Base-by-base conservation (phyloP, 2,113 vertebrate genomes). In the Nematolebias whitei region DNA sequence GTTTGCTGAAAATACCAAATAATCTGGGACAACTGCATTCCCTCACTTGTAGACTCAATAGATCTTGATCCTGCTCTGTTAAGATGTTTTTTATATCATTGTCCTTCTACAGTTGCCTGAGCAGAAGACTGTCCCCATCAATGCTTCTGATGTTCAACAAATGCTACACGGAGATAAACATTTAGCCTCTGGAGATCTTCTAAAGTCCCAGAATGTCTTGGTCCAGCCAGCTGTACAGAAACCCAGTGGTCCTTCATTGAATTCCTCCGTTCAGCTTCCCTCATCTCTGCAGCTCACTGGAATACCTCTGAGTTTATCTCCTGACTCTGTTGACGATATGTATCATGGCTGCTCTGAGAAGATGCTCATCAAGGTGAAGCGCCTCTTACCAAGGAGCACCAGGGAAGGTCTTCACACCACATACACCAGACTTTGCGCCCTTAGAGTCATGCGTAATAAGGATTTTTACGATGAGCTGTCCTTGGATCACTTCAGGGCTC, bases 361-460 rank as follows among this genome's bases (percentile, higher is more conserved):
- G 54, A 81, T 69, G 73, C 68, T 76, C 23, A 76, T 70, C 50
- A 68, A 54, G 14, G 78, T 76, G 20, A 72, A 73, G 41, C 63
- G 32, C 20, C 20, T 65, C 64, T 39, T 77, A 5, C 67, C 67
- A 0, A 43, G 16, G 39, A 73, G 60, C 54, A 62, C 57, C 51
- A 44, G 24, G 13, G 67, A 75, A 4, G 41, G 40, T 18, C 50
- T 73, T 13, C 2, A 73, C 53, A 48, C 43, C 29, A 19, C 52
- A 5, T 32, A 20, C 29, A 54, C 52, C 32, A 38, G 12, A 18
- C 43, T 2, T 0, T 76, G 79, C 15, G 79, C 79, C 2, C 0
- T 52, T 5, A 73, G 38, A 69, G 63, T 63, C 59, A 72, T 72
- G 72, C 43, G n/a, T 15, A 64, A 5, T 8, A 71, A 40, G 29